Base-by-base conservation (phyloP, 1,140 invertebrate species). In the Galleria mellonella region DNA sequence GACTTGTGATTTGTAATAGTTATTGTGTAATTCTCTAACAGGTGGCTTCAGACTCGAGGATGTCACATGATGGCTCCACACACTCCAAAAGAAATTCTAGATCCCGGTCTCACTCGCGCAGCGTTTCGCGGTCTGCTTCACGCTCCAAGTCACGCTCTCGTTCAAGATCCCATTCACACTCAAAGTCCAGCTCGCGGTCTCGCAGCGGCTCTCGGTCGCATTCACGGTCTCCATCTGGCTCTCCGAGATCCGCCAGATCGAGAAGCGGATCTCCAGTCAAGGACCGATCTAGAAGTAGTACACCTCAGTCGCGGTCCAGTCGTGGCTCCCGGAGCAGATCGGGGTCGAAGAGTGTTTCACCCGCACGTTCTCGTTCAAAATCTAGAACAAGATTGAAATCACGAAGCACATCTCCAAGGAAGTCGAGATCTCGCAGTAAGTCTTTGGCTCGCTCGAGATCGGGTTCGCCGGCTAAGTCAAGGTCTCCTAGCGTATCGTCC, bases 11-110 rank as follows among this genome's bases (percentile, higher is more conserved):
- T n/a, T n/a, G n/a, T n/a, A n/a, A 23, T 23, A 23, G 2, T 23
- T 23, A 23, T 23, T 23, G 2, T 23, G 6, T 23, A 3, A 23
- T 23, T 23, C 7, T 28, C 23, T 38, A 36, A 9, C 60, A 81
- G 76, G 68, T 55, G 11, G 72, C 53, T 4, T 75, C 73, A 7
- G 56, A 58, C 7, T 64, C 67, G 1, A 74, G 62, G 41, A 77
- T 75, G 75, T 79, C 75, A 0, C 64, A 61, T 28, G 70, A 75
- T 33, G 65, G 75, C 0, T 72, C 76, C 11, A 23, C 38, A 28
- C 43, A 44, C 2, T 49, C 47, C n/a, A 9, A 28, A 8, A 23
- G 29, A 9, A 51, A 44, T 27, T 54, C 50, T 0, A 35, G 40
- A 14, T 52, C 50, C 0, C 43, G 43, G 2, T 62, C 51, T 4